Evolutionary conservation across 2,113 vertebrate genomes (phyloP), one percentile per base, ranked within the genome.

Genomic region (Casuarius casuarius): DNA sequence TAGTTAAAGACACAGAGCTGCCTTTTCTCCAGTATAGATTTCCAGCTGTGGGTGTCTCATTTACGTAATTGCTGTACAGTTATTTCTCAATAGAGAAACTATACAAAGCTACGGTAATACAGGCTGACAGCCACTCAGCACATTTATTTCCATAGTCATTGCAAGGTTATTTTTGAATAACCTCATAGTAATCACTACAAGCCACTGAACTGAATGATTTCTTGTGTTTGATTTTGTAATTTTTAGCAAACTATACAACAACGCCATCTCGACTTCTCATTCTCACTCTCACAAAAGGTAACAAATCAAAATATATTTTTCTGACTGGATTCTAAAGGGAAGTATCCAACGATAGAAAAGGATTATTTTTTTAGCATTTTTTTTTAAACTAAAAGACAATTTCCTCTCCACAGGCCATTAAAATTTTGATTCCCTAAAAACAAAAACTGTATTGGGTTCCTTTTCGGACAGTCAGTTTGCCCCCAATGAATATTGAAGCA

Each of bases 131-230:
- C 19, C n/a, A 79, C 70, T 89, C 48, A 70, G 44, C 33, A 23
- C 65, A 71, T 66, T 73, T 74, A 94, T 86, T 84, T 80, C 63
- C 59, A 77, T 1, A 92, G 79, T 89, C 49, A 67, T 15, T 77
- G 63, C 23, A 83, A 38, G 46, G 51, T 40, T 92, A 85, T 51
- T 95, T 91, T 68, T 83, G 4, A 89, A 82, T 82, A 94, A 82
- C 75, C 42, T 81, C 48, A 29, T 3, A 95, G 22, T 84, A 91
- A 15, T 67, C 85, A 90, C 40, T 74, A 40, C 21, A 80, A 86
- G 23, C 12, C 46, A 77, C 12, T 68, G 68, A 93, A 90, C 6
- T 0, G 10, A 52, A 42, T 38, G 19, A 81, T 68, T 96, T 81
- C 38, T 61, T 61, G 6, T 65, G 33, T 84, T 86, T 84, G 48